Base-by-base conservation (phyloP, 2,113 vertebrate genomes). In the Stomatorhinus ivindoensis region DNA sequence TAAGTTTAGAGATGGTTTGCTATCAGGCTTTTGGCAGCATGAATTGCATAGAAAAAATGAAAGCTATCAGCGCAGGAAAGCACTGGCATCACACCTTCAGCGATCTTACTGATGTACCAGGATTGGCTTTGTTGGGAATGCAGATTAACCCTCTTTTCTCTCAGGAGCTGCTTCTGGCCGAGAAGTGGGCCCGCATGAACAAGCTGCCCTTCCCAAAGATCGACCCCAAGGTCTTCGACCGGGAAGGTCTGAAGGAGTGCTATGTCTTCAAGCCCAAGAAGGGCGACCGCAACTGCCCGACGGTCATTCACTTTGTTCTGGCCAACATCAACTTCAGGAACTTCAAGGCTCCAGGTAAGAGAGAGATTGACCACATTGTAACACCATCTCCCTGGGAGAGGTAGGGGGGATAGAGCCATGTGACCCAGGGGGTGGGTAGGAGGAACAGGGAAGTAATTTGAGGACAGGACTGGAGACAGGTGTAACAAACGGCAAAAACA, bases 101-200 rank as follows among this genome's bases (percentile, higher is more conserved):
- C 15, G 0, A 42, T 80, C 35, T 80, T 6, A 9, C 10, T 80
- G 1, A 80, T 0, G 35, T 17, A 39, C 8, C 61, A 69, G 27
- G 27, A 13, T 73, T 6, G 35, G 39, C 17, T 7, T 31, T 17
- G 5, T 24, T 44, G 76, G 17, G 35, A 35, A 73, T 21, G 11
- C 31, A 44, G 39, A 24, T 44, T 46, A 44, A 21, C 24, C 9
- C 21, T 44, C 42, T 47, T 47, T 47, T 3, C 3, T 47, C 11
- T 31, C 84, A 99, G 98, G 98, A 99, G 93, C 97, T 99, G 87
- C 95, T 99, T 5, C 95, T 99, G 89, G 98, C 98, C 44, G 98
- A 99, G 92, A 99, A 99, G 91, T 99, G 98, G 98, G 98, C 98
- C 85, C 97, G 96, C 90, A 99, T 99, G 98, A 99, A 99, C 95